Evolutionary conservation across 2,888 invertebrate genomes (phyloP).

Genomic region (Lamellibrachia columna): DNA sequence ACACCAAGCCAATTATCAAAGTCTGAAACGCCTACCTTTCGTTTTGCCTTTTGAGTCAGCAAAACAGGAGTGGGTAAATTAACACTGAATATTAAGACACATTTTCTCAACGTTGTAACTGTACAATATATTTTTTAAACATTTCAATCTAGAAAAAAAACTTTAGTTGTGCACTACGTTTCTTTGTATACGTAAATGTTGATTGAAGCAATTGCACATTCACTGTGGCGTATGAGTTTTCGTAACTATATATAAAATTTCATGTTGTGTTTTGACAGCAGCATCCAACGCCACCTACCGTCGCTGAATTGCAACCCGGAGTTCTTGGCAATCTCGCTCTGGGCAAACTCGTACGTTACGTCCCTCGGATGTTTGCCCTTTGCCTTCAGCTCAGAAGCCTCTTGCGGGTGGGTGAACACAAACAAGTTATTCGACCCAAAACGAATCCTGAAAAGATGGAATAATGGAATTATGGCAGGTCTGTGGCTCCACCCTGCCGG

Average conservation of each 20-base stretch:
- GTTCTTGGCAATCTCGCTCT: constrained; percentile 41
- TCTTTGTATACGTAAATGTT: background rate
- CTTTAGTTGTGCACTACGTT: background rate
- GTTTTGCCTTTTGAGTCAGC: background rate
- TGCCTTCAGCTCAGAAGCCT: constrained; percentile 35
- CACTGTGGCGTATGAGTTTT: background rate
- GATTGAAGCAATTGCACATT: background rate
- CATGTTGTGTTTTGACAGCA: background rate
- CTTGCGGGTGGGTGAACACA: constrained; percentile 40
- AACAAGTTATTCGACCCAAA: constrained; percentile 45
- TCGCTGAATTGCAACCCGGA: constrained; percentile 32
- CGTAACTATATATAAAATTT: background rate
- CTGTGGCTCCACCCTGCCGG: background rate
- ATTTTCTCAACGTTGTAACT: background rate
- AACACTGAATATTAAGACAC: background rate
- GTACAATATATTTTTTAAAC: background rate
- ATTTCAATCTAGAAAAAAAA: background rate
- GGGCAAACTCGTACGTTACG: constrained; percentile 43
- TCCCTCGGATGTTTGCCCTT: constrained; percentile 32
- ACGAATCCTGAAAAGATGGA: constrained; percentile 35
- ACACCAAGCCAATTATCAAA: background rate
- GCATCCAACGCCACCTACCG: background rate
- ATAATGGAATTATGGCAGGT: background rate
- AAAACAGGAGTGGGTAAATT: background rate
- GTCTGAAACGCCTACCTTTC: background rate